Evolutionary conservation across 1,140 invertebrate genomes (phyloP), one percentile per base, ranked within the genome.

Genomic region (Bombus soroeensis): DNA sequence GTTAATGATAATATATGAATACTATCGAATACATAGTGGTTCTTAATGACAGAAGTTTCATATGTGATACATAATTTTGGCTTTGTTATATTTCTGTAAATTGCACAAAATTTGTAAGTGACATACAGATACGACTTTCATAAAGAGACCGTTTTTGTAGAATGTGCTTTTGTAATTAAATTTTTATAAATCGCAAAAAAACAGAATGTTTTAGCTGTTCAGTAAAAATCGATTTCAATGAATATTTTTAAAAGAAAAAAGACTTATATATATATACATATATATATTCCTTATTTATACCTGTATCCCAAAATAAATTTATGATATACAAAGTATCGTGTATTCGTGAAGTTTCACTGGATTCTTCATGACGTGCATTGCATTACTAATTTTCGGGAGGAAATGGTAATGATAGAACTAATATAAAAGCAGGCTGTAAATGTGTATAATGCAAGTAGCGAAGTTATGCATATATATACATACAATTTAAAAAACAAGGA

Each of bases 151-250:
- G 75, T 78, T 88, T 90, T 83, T 76, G 73, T 90, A 81, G 84
- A 79, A 86, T 59, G 57, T 88, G 85, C 83, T 90, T 88, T 90
- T 90, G 81, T 88, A 90, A 86, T 88, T 83, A 88, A 79, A 90
- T 86, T 90, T 90, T 64, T 88, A 90, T 90, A 75, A 86, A 90
- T 81, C 57, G 66, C 66, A 85, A 81, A 81, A 88, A 75, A 71
- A 66, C 15, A 34, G 3, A 13, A 53, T 59, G 32, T 80, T 43
- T 80, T 34, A 72, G 39, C 41, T 72, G 77, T 80, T 85, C 10
- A 57, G 32, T 80, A 28, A 64, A 80, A 59, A 80, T 62, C n/a
- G 25, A 47, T 71, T 84, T 79, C 39, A 59, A n/a, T 28, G 22
- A 59, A 80, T 32, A 72, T 71, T 83, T 77, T 70, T 83, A 37